Evolutionary conservation across 2,888 invertebrate species (phyloP).

Genomic region (Philereme transversata): DNA sequence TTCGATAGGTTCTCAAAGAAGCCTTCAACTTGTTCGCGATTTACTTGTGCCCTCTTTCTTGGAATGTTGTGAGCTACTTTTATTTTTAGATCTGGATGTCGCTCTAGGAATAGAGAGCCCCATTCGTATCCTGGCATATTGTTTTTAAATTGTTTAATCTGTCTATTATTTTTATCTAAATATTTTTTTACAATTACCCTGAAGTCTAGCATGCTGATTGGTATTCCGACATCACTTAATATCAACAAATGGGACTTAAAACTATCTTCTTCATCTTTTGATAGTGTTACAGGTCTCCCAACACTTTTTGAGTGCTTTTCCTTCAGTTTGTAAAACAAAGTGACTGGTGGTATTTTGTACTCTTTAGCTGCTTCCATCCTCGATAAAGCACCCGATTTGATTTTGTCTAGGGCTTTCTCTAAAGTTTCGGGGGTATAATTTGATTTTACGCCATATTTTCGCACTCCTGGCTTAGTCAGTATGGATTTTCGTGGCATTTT

Average conservation of each 20-base stretch:
- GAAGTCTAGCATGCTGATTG: conserved; percentile 9
- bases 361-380: background rate
- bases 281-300: conserved; percentile 1
- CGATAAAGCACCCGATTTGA: too few species aligned
- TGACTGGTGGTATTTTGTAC: conserved; percentile 13
- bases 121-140: conserved; percentile 16
- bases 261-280: conserved; percentile 11
- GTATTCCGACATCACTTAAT: conserved; percentile 17
- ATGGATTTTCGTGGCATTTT: too few species aligned
- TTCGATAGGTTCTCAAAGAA: background rate
- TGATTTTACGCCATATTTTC: too few species aligned
- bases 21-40: conserved; percentile 1
- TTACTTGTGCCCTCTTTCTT: conserved; percentile 5
- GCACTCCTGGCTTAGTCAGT: too few species aligned
- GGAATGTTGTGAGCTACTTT: conserved; percentile 6
- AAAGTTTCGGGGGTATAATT: too few species aligned
- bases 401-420: too few species aligned
- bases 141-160: conserved; percentile 3
- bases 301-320: conserved; percentile 14
- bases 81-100: conserved; percentile 15
- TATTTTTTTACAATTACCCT: background rate
- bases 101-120: conserved; percentile 16
- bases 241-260: conserved; percentile 12
- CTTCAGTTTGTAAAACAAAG: conserved; percentile 13
- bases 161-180: conserved; percentile 6